Base-by-base conservation (phyloP, 2,888 invertebrate species). In the Choreutis nemorana region DNA sequence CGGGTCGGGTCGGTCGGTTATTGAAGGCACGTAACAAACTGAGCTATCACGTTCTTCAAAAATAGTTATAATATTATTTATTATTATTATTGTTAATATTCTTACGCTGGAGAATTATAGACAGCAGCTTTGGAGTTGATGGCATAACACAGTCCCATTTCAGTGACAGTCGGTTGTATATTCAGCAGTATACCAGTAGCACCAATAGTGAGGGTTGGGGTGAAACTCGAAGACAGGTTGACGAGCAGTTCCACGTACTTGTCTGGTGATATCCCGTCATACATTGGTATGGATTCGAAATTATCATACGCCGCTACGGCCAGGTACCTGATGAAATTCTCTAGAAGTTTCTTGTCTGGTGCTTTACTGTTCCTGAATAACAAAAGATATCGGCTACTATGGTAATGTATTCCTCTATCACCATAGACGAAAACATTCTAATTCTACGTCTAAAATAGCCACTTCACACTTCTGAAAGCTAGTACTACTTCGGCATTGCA, bases 121-220 rank as follows among this genome's bases (percentile, higher is more conserved):
- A 81, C 54, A 1, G 87, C 85, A 15, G 84, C 73, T 42, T 82
- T 68, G 0, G 87, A 87, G 50, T 88, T 88, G 27, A 86, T 83
- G 12, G 86, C 72, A 51, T 86, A 86, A 41, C 89, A 89, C 31
- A 87, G 55, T 2, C 89, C 89, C 73, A 86, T 81, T 54, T 89
- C 89, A 0, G 87, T 86, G 6, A 87, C 57, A 1, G 84, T 84
- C 6, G 82, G 81, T 23, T 83, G 68, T n/a, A 87, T 62, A 22
- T 60, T 58, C 42, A 84, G 56, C 32, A 55, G 54, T 26, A 81
- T 63, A 1, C 81, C 79, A 1, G 81, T 58, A 16, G 83, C 82
- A 24, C 83, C 83, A 36, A 83, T 81, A 2, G 83, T 80, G 31
- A 80, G 43, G 0, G 58, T 55, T 0, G 71, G 86, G 22, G 72